Percentiles rank a stretch among this genome's conserved stretches.
Conservation (phyloP, 1,140 invertebrate species). For the Ephestia elutella region DNA sequence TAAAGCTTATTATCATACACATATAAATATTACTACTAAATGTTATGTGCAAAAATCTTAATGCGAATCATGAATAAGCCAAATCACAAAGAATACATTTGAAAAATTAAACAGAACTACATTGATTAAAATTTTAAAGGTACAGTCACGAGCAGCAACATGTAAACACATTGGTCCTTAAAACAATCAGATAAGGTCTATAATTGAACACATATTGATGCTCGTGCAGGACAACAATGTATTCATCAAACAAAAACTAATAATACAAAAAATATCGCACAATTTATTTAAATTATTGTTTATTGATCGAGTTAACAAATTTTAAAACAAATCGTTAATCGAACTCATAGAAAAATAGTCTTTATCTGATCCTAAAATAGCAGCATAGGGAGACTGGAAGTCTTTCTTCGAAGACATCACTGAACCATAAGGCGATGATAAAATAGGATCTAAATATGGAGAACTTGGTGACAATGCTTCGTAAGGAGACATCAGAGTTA, state of each 20-base stretch:
- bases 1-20: too few relatives aligned
- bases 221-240: too few relatives aligned
- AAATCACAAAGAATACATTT: too few relatives aligned
- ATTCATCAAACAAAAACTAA: background rate
- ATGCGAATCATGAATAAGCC: too few relatives aligned
- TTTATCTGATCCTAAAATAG: conserved; percentile 34
- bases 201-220: too few relatives aligned
- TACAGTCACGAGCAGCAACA: too few relatives aligned
- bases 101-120: too few relatives aligned
- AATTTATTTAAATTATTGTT: background rate
- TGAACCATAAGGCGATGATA: conserved; percentile 14
- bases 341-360: conserved; percentile 38
- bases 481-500: conserved; percentile 50
- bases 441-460: conserved; percentile 25
- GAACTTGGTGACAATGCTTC: conserved; percentile 37
- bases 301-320: background rate
- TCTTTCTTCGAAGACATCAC: conserved; percentile 28
- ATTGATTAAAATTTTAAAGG: too few relatives aligned
- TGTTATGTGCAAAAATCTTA: too few relatives aligned
- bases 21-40: too few relatives aligned
- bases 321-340: background rate
- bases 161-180: too few relatives aligned
- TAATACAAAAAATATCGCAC: background rate
- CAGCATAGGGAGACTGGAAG: conserved; percentile 42
- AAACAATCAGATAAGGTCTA: too few relatives aligned